Conservation (phyloP, 2,888 invertebrate genomes). For the Odontocolon sp. region DNA sequence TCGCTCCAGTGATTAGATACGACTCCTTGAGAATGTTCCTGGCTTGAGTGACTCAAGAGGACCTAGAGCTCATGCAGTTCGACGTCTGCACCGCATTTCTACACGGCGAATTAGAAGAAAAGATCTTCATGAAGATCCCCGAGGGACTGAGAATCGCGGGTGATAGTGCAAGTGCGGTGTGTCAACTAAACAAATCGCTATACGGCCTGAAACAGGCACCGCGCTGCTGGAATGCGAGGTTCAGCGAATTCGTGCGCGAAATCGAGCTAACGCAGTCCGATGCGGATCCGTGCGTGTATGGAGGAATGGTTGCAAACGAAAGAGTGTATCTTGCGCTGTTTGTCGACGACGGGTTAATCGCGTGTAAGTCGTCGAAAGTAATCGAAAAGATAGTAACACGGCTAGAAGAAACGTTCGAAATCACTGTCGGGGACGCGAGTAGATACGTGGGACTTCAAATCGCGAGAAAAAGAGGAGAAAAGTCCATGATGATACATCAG, state of each 20-base stretch:
- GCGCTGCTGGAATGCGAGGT: slow-evolving; percentile 66
- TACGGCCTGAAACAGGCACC: too few relatives aligned
- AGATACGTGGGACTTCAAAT: slow-evolving; percentile 44
- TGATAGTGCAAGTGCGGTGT: slow-evolving; percentile 39
- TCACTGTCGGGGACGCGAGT: slow-evolving; percentile 50
- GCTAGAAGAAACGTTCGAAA: slow-evolving; percentile 17
- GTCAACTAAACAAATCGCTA: slow-evolving; percentile 57
- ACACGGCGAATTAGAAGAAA: slow-evolving; percentile 51
- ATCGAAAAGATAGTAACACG: not conserved
- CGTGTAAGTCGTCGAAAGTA: slow-evolving; percentile 32
- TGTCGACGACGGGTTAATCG: slow-evolving; percentile 58
- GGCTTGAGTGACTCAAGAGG: slow-evolving; percentile 32
- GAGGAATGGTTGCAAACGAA: slow-evolving; percentile 10
- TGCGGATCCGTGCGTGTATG: slow-evolving; percentile 65
- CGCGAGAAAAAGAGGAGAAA: not conserved
- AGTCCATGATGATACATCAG: not conserved
- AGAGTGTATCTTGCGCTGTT: slow-evolving; percentile 44
- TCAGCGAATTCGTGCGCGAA: slow-evolving; percentile 58
- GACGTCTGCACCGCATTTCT: too few relatives aligned
- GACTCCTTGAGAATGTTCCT: slow-evolving; percentile 50
- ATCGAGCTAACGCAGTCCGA: slow-evolving; percentile 57
- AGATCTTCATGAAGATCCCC: slow-evolving; percentile 55
- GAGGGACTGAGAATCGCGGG: slow-evolving; percentile 43
- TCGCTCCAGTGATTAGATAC: too few relatives aligned
- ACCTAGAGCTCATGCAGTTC: slow-evolving; percentile 41